Evolutionary conservation across 2,888 invertebrate species (phyloP), one percentile per base, ranked within the genome.

Genomic region (Psylliodes chrysocephalus): DNA sequence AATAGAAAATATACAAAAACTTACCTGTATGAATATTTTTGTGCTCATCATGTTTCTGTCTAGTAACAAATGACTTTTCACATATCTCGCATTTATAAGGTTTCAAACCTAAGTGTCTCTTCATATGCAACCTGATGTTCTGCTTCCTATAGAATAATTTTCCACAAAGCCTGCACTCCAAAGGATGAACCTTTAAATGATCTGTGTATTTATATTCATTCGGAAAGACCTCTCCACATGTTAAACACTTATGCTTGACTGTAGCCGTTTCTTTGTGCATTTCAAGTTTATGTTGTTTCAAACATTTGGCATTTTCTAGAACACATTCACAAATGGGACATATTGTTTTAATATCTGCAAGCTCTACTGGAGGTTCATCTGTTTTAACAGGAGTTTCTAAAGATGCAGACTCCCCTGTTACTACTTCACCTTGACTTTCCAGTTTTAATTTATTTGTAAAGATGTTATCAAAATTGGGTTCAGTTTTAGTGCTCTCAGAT

Each of bases 121-220:
- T 92, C 79, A 91, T 86, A 79, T 94, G 94, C 40, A 93, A 82
- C 51, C 90, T 89, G 66, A 92, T 86, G 80, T 91, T 92, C 69
- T 89, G 89, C 78, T 90, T 87, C 14, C 89, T 85, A 76, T 87
- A 89, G 61, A 81, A 85, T 91, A 94, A 77, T 88, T 93, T 93
- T 10, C 92, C 92, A 77, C 94, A 94, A 14, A 91, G 89, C 65
- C 89, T 86, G 73, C 94, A 94, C 81, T 93, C 93, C 57, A 94
- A 85, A 0, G 94, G 94, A 80, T 94, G 94, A 42, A 89, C 86
- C 74, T 89, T 89, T 33, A 94, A 85, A 79, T 94, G 94, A 2
- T 87, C 88, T 68, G 89, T 89, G 78, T 89, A 93, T 7, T 87
- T 85, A 8, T 86, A 86, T 10, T 91, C 90, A 0, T 87, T 88